Base-by-base conservation (phyloP, 2,797 vertebrate species). In the Phataginus tricuspis region DNA sequence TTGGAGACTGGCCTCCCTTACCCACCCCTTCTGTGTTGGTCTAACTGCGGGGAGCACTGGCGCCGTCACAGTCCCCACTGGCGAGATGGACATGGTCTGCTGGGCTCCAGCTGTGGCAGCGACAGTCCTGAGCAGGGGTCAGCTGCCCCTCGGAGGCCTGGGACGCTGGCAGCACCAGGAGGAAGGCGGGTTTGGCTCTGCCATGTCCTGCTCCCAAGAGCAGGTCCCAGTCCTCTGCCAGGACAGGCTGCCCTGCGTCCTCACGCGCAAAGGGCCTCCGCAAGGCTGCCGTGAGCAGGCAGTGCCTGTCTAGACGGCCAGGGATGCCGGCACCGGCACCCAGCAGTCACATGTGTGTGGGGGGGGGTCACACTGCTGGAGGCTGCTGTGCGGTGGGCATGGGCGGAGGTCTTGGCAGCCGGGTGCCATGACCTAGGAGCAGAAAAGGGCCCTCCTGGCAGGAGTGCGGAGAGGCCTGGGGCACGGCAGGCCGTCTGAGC, bases 131-230 rank as follows among this genome's bases (percentile, higher is more conserved):
- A 4, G n/a, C 86, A 86, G 37, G 66, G 27, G 7, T 4, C n/a
- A 8, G 7, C 7, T 7, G 29, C 18, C 1, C 19, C 2, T 9
- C 7, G 45, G 14, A 14, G 25, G 57, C 75, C 53, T 5, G 1
- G 13, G 45, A 1, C 2, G 1, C 37, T 2, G 23, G 55, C 39
- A 13, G 57, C n/a, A 27, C 10, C 16, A 2, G n/a, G 9, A 42
- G 3, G 53, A 66, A 4, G 57, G 31, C 1, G 11, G 29, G 5
- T 57, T 5, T 1, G 16, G 55, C 19, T 21, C 53, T 1, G 7
- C 53, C 1, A 0, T 0, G 0, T 34, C 3, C 18, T 49, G 16
- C 1, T 27, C 6, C 15, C 0, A 0, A 2, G 34, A 31, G n/a
- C 72, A 11, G 25, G 27, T 12, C 19, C 45, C 18, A 61, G 8